Evolutionary conservation across 2,113 vertebrate genomes (phyloP), one percentile per base, ranked within the genome.

Genomic region (Hippocampus mohnikei): DNA sequence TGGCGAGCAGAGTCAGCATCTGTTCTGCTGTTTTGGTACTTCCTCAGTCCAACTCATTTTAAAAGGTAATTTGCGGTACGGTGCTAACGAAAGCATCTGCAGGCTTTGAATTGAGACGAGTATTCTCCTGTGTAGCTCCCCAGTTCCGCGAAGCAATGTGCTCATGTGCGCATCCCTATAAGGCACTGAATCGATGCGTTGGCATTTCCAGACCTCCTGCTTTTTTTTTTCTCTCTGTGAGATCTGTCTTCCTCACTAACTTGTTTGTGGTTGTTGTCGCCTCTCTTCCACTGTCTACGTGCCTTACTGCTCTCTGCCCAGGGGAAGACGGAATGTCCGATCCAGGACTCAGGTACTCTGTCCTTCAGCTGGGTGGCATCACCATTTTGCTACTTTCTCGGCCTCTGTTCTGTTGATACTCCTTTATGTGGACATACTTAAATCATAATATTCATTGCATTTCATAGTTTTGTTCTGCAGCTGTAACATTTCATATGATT

Each of bases 241-340:
- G 79, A 88, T 84, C 87, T 92, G 88, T 91, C 91, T 77, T 80
- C 85, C 81, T 83, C 81, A 88, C 87, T 89, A 90, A 88, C 83
- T 77, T 88, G 91, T 93, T 64, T 93, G 92, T 95, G 91, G 91
- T 87, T 92, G 88, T 93, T 94, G 93, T 94, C 93, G 93, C 94
- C 90, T 95, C 89, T 93, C 92, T 93, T 95, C 81, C 88, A 94
- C 89, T 93, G 93, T 95, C 88, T 93, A 84, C 91, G 92, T 80
- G 82, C 93, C 94, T 91, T 92, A 92, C 94, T 91, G 94, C 94
- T 94, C 92, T 92, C 93, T 88, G 82, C 82, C 91, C 95, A 97
- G 95, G 95, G 96, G 95, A 95, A 94, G 95, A 94, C 93, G 96
- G 92, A 98, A 98, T 95, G 93, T 95, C 75, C 95, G 95, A 89